Evolutionary conservation across 1,140 invertebrate species (phyloP), one percentile per base, ranked within the genome.

Genomic region (Solen grandis): DNA sequence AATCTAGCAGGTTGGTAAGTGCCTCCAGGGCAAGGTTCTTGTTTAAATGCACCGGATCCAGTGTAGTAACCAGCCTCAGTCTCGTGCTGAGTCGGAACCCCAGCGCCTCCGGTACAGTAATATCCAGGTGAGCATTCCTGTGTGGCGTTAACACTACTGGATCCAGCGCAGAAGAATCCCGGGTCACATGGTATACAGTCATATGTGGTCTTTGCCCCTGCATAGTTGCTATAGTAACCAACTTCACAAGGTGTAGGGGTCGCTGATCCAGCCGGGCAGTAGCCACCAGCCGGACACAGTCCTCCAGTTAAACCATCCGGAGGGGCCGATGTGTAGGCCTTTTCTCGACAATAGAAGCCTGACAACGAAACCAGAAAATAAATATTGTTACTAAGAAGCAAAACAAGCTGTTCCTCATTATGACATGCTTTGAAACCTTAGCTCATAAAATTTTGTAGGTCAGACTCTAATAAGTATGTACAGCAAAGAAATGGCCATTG

Each of bases 171-270:
- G 78, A 77, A 91, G 60, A 69, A 89, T 13, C 90, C 90, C 16
- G 90, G 90, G 33, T 91, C 90, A 83, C 90, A 91, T 0, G 90
- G 89, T 35, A 91, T 90, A 80, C 90, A 91, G 70, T 91, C 90
- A 69, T 75, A 86, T 35, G 86, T 69, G 0, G 88, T 87, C 77
- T 90, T 91, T 8, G 90, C 90, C 16, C 90, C 90, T n/a, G 86
- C 57, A 59, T 85, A 89, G 22, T 87, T 86, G 69, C 88, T 89
- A 77, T 91, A 91, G 57, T 88, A 84, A 2, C 90, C 90, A 16
- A 89, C 85, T 22, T 81, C 80, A 84, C 90, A 91, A 0, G 90
- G 57, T 22, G 84, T 75, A 5, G 87, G 75, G 2, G 82, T 87
- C 14, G 90, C 90, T 10, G 88, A 90, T 10, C 89, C 90, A 10